Conservation (phyloP, 35 echinoderm and acorn worm genomes). For the Ophioderma brevispina region DNA sequence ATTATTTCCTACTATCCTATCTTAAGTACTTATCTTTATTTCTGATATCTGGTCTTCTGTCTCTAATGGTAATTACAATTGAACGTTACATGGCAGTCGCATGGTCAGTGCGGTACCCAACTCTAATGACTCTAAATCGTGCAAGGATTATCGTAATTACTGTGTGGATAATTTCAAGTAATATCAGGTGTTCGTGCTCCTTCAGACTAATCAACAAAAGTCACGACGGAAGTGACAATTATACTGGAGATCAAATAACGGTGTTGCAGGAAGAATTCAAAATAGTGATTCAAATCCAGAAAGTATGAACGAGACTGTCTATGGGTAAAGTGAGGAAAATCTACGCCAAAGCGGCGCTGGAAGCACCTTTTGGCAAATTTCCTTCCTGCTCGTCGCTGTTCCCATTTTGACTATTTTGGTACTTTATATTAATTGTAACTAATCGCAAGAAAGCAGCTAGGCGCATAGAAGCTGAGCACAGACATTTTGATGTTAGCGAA, state of each 20-base stretch:
- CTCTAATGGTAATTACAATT: neutral
- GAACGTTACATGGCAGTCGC: slow-evolving; percentile 6
- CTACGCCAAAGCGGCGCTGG: neutral
- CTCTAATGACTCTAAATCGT: slow-evolving; percentile 4
- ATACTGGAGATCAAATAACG: too few species aligned
- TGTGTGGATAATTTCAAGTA: neutral
- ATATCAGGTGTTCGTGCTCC: neutral
- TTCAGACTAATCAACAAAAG: too few species aligned
- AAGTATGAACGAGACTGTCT: too few species aligned
- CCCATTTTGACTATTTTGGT: neutral
- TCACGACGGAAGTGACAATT: too few species aligned
- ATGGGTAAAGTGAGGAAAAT: too few species aligned
- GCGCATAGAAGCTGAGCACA: neutral
- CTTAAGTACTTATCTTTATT: neutral
- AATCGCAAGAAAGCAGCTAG: neutral
- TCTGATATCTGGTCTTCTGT: neutral
- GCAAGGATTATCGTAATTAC: neutral
- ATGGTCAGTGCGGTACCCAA: neutral
- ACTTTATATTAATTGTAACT: neutral
- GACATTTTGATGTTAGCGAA: neutral
- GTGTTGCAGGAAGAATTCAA: too few species aligned
- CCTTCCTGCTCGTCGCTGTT: neutral
- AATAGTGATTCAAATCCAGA: too few species aligned
- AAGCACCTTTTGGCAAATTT: neutral
- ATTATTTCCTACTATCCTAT: neutral